Evolutionary conservation across 2,888 invertebrate species (phyloP).

Genomic region (Lycaena phlaeas): DNA sequence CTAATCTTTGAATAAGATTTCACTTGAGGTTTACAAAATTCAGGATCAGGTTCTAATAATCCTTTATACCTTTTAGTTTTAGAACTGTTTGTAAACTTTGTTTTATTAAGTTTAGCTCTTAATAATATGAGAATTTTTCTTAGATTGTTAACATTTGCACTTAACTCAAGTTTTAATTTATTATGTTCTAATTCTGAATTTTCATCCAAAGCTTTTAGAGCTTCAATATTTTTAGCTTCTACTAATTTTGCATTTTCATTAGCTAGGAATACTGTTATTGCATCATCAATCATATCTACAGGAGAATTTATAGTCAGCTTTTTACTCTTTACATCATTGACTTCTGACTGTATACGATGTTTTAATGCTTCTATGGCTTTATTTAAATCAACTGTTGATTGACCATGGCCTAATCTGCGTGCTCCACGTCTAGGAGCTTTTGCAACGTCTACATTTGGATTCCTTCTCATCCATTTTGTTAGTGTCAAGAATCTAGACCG

Average conservation of each 20-base stretch:
- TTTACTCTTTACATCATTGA: conserved; percentile 27
- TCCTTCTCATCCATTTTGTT: conserved; percentile 56
- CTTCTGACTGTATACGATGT: conserved; percentile 36
- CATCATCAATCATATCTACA: conserved; percentile 41
- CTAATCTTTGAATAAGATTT: conserved; percentile 46
- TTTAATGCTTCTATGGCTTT: conserved; percentile 47
- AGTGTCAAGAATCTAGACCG: conserved; percentile 74
- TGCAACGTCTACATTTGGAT: conserved; percentile 49
- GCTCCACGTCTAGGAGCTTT: conserved; percentile 50
- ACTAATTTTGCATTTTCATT: conserved; percentile 32
- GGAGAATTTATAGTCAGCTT: conserved; percentile 31
- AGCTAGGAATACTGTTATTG: conserved; percentile 34
- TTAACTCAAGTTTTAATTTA: conserved; percentile 4
- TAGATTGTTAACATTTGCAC: conserved; percentile 33
- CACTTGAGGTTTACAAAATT: conserved; percentile 26
- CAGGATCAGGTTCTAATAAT: conserved; percentile 23
- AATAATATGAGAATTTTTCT: conserved; percentile 38
- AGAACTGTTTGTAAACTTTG: conserved; percentile 27
- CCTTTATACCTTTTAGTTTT: conserved; percentile 27
- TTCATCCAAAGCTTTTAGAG: conserved; percentile 14
- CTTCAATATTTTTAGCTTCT: conserved; percentile 17
- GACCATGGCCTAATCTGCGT: conserved; percentile 38
- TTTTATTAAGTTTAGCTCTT: conserved; percentile 34
- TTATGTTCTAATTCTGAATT: conserved; percentile 9
- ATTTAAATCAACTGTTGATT: conserved; percentile 35